phyloP scores from a whole-genome alignment of 2,888 invertebrate genomes.

The Cheilosia variabilis region DNA sequence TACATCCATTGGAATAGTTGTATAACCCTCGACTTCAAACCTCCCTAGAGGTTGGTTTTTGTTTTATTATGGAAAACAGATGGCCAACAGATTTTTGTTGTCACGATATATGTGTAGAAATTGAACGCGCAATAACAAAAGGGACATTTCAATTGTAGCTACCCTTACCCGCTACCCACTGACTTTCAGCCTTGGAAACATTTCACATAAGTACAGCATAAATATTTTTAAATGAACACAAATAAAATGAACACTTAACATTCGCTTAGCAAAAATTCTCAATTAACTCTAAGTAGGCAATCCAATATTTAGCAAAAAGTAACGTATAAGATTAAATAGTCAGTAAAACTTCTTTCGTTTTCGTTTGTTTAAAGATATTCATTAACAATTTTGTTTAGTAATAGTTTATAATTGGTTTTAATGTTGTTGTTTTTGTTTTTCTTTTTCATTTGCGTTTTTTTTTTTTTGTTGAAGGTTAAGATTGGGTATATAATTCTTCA shows the following conservation, averaged over 20 bases:
- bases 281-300: conserved; percentile 31
- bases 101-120: no score
- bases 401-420: conserved; percentile 40
- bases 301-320: conserved; percentile 35
- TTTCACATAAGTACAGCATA: no score
- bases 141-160: no score
- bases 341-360: conserved; percentile 24
- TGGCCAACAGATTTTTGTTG: no score
- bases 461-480: conserved; percentile 35
- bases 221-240: background rate
- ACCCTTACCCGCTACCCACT: no score
- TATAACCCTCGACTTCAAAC: no score
- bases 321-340: conserved; percentile 26
- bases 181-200: no score
- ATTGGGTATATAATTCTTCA: conserved; percentile 60
- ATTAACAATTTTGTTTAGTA: conserved; percentile 53
- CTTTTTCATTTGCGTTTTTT: conserved; percentile 18
- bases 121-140: no score
- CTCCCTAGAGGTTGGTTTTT: no score
- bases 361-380: conserved; percentile 38
- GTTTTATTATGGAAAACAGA: no score
- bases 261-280: conserved; percentile 21
- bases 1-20: no score
- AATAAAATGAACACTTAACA: conserved; percentile 8
- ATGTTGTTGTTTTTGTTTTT: background rate